Evolutionary conservation across 2,888 invertebrate genomes (phyloP), one percentile per base, ranked within the genome.

Genomic region (Hydroisotoma schaefferi): DNA sequence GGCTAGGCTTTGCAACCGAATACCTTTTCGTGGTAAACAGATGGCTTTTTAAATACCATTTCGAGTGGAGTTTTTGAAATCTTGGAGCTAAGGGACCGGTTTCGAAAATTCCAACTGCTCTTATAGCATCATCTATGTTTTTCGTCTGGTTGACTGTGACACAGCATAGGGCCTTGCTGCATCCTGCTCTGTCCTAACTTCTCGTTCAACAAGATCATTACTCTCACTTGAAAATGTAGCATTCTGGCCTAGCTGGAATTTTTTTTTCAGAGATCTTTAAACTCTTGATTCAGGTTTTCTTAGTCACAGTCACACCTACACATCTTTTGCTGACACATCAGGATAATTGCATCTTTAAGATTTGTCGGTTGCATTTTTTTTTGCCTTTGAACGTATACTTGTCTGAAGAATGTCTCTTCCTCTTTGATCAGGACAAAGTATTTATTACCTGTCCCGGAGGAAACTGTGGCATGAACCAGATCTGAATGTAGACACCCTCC

Each of bases 1-100:
- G n/a, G n/a, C n/a, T 38, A 47, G 4, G 52, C 54, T 33, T n/a
- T 6, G 18, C 58, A 61, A 1, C 77, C 78, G 73, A 79, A 78
- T 29, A 74, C 69, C 44, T 70, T 66, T 22, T 77, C 53, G 20
- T 75, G 68, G 22, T 33, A 56, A 2, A n/a, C n/a, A n/a, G n/a
- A 51, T 10, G 73, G 68, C 43, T 69, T 69, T 1, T 61, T 48
- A 48, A 59, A 64, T 63, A 74, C 69, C 26, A 64, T n/a, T 57
- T 74, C 72, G 55, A 56, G 71, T 1, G 62, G 58, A 0, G 71
- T 72, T 22, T 44, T 59, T 2, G 51, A 25, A 27, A 53, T 59
- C 20, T 33, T 59, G 0, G 37, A 18, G 22, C 20, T 56, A 1
- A 65, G 54, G 2, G 54, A 70, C 49, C 74, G 48, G 57, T 76